phyloP scores from a whole-genome alignment of 2,888 invertebrate species.

The Pocota personata region DNA sequence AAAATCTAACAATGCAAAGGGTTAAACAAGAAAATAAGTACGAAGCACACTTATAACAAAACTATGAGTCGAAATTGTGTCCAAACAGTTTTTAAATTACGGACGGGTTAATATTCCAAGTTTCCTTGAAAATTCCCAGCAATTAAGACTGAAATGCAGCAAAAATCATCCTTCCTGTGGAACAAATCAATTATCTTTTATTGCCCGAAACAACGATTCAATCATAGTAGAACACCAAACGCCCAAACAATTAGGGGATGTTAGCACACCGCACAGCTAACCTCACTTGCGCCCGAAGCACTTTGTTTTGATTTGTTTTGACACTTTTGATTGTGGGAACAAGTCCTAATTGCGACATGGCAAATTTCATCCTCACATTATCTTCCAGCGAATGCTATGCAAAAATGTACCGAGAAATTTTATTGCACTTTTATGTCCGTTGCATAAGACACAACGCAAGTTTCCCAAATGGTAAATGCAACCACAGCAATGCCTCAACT shows the following conservation, averaged over 20 bases:
- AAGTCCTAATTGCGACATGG: conserved; percentile 77
- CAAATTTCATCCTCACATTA: conserved; percentile 68
- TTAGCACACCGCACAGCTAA: conserved; percentile 1
- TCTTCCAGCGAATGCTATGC: conserved; percentile 30
- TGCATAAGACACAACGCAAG: conserved; percentile 13
- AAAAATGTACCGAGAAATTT: conserved; percentile 62
- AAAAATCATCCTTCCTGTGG: conserved; percentile 11
- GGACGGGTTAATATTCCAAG: too few relatives aligned
- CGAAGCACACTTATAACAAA: too few relatives aligned
- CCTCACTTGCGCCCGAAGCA: conserved; percentile 8
- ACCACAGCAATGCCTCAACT: not conserved
- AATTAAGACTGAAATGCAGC: not conserved
- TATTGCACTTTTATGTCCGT: conserved; percentile 64
- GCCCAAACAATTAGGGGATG: conserved; percentile 67
- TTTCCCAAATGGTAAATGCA: conserved; percentile 19
- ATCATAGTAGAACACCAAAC: conserved; percentile 37
- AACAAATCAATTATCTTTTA: conserved; percentile 60
- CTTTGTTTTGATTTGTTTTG: conserved; percentile 82
- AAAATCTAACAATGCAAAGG: too few relatives aligned
- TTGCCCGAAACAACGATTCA: conserved; percentile 59
- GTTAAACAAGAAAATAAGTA: too few relatives aligned
- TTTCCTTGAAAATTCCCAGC: conserved; percentile 18
- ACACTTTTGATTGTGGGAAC: conserved; percentile 80
- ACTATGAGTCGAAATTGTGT: too few relatives aligned
- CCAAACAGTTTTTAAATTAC: too few relatives aligned